These are phyloP conservation scores for Lophius piscatorius DNA, from an alignment of 2,113 vertebrate species.

Conservation along the genomic window DNA sequence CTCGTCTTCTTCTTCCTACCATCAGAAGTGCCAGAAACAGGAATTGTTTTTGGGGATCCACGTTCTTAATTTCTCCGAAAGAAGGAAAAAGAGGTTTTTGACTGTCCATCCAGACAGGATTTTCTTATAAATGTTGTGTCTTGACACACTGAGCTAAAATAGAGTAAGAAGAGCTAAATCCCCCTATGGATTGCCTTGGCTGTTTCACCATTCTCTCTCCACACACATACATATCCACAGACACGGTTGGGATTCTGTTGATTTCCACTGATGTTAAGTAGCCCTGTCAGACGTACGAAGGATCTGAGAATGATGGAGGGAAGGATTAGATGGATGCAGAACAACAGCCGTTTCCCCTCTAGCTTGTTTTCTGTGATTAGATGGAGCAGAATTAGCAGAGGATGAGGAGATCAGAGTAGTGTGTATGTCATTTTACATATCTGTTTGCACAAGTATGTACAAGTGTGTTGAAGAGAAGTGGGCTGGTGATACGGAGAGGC, in stretches of 20 bases:
- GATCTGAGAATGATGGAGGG: slow-evolving; percentile 63
- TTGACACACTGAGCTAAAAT: slow-evolving; percentile 55
- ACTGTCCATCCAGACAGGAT: slow-evolving; percentile 53
- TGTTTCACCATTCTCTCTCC: slow-evolving; percentile 17
- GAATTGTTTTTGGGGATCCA: slow-evolving; percentile 43
- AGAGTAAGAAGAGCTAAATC: slow-evolving; percentile 56
- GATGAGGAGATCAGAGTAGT: slow-evolving; percentile 59
- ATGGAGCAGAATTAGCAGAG: slow-evolving; percentile 72
- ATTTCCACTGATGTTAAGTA: slow-evolving; percentile 53
- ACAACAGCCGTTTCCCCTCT: slow-evolving; percentile 53
- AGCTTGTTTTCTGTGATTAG: slow-evolving; percentile 65
- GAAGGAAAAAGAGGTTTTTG: slow-evolving; percentile 20
- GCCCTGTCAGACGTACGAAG: slow-evolving; percentile 66
- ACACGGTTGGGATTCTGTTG: slow-evolving; percentile 27
- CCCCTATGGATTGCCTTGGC: slow-evolving; percentile 25
- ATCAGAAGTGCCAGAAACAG: slow-evolving; percentile 32
- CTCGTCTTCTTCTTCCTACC: slow-evolving; percentile 14
- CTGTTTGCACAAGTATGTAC: slow-evolving; percentile 26
- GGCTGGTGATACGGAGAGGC: slow-evolving; percentile 47
- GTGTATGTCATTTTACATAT: slow-evolving; percentile 13
- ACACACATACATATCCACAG: slow-evolving; percentile 11
- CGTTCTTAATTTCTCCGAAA: slow-evolving; percentile 42
- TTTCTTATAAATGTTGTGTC: slow-evolving; percentile 42
- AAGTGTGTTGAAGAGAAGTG: slow-evolving; percentile 53
- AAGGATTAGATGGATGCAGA: slow-evolving; percentile 63